Conservation (phyloP, 2,797 vertebrate genomes). For the Chloroceryle amazona region DNA sequence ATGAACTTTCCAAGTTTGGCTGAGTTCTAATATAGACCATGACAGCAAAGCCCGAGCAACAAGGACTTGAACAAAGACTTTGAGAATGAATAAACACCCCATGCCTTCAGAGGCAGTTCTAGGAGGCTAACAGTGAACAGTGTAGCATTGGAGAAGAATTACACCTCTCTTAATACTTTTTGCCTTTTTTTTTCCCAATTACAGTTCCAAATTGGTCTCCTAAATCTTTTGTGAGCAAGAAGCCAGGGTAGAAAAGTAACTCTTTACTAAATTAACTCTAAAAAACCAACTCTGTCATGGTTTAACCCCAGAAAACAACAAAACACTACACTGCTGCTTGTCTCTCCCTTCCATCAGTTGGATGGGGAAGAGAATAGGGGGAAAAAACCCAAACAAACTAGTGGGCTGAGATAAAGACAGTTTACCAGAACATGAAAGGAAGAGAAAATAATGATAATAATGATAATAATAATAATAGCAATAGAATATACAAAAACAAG, state of each 20-base stretch:
- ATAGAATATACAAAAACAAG: not conserved
- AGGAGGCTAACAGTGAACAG: not conserved
- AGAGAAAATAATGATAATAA: not conserved
- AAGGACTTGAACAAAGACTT: not conserved
- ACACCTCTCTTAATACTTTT: not conserved
- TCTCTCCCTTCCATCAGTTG: not conserved
- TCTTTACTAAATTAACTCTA: not conserved
- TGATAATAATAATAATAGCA: not conserved
- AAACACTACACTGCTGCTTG: no score
- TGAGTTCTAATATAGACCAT: not conserved
- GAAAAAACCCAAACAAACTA: no score
- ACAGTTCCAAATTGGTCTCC: not conserved
- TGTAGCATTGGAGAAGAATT: rapidly evolving
- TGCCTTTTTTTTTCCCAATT: not conserved
- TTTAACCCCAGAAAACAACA: not conserved
- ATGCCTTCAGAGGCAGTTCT: not conserved
- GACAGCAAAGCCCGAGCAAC: not conserved
- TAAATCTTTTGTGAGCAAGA: not conserved
- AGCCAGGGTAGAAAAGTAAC: not conserved
- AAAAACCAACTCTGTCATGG: not conserved
- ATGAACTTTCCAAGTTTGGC: not conserved
- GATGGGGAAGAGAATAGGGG: not conserved
- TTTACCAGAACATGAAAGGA: not conserved
- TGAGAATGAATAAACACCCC: not conserved
- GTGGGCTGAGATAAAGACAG: not conserved